Conservation (phyloP, 2,888 invertebrate species). For the Parelbella ahira region DNA sequence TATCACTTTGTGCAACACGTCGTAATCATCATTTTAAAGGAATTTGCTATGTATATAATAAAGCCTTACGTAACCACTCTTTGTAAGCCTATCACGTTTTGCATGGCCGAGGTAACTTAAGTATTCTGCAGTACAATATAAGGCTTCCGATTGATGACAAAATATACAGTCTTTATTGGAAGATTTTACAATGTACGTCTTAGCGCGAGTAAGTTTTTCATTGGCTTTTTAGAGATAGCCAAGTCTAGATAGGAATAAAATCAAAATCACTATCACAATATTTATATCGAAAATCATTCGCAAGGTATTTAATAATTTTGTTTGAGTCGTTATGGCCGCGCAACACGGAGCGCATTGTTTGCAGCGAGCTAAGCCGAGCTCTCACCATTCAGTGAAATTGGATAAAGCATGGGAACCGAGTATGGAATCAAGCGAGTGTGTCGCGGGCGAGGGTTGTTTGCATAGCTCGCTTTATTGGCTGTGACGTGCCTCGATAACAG, state of each 20-base stretch:
- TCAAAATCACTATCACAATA: too few relatives aligned
- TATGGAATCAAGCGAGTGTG: slow-evolving; percentile 66
- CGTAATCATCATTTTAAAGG: slow-evolving; percentile 46
- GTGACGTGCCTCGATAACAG: slow-evolving; percentile 62
- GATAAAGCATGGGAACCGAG: slow-evolving; percentile 76
- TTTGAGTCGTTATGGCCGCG: slow-evolving; percentile 50
- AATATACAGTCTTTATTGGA: slow-evolving; percentile 8
- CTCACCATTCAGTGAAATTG: slow-evolving; percentile 69
- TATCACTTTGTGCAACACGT: slow-evolving; percentile 27
- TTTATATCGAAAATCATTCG: too few relatives aligned
- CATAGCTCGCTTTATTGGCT: slow-evolving; percentile 77
- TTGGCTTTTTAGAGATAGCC: too few relatives aligned
- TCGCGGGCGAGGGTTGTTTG: slow-evolving; percentile 61
- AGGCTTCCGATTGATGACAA: slow-evolving; percentile 43
- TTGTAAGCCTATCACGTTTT: slow-evolving; percentile 55
- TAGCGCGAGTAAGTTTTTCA: too few relatives aligned
- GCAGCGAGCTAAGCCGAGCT: slow-evolving; percentile 56
- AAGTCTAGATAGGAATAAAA: too few relatives aligned
- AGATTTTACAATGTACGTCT: too few relatives aligned
- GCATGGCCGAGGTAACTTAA: slow-evolving; percentile 41
- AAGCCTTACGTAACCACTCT: slow-evolving; percentile 52
- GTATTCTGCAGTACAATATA: slow-evolving; percentile 45
- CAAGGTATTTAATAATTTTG: slow-evolving; percentile 48
- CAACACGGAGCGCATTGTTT: slow-evolving; percentile 70
- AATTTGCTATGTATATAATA: slow-evolving; percentile 57